These are phyloP conservation scores for Mimachlamys varia DNA, from an alignment of 2,888 invertebrate species.

Conservation along the genomic window DNA sequence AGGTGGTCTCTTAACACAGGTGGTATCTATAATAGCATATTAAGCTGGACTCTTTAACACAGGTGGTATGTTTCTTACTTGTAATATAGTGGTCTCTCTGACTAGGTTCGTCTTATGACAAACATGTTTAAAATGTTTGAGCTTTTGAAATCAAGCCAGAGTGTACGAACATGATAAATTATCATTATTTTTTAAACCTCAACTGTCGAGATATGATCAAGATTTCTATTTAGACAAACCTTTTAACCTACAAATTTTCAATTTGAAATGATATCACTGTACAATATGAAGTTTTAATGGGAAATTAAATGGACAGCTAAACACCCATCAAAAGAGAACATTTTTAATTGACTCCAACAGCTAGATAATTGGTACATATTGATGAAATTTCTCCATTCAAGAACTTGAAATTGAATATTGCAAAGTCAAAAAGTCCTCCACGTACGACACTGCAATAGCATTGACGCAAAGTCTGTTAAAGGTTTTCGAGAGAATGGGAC, in stretches of 20 bases:
- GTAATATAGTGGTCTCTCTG: no score
- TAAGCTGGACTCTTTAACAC: no score
- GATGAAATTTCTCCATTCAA: neutral
- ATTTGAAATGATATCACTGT: neutral
- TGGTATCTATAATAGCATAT: no score
- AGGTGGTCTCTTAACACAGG: no score
- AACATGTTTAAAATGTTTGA: no score
- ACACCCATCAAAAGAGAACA: neutral
- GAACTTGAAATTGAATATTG: constrained; percentile 6
- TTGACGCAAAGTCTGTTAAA: neutral
- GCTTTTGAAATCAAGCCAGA: neutral
- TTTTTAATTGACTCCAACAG: neutral
- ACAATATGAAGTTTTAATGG: neutral
- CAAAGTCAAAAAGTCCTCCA: constrained; percentile 10
- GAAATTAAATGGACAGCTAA: neutral
- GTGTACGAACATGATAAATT: neutral
- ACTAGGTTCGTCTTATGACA: no score
- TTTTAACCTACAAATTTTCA: neutral
- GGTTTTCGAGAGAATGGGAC: neutral
- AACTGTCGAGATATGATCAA: neutral
- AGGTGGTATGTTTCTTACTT: no score
- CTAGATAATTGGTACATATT: neutral
- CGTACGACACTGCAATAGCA: neutral
- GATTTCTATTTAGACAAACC: constrained; percentile 1
- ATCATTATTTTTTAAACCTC: neutral